Percentiles rank a stretch among this genome's conserved stretches.
Conservation (phyloP, 1,140 invertebrate genomes). For the Thaumatotibia leucotreta region DNA sequence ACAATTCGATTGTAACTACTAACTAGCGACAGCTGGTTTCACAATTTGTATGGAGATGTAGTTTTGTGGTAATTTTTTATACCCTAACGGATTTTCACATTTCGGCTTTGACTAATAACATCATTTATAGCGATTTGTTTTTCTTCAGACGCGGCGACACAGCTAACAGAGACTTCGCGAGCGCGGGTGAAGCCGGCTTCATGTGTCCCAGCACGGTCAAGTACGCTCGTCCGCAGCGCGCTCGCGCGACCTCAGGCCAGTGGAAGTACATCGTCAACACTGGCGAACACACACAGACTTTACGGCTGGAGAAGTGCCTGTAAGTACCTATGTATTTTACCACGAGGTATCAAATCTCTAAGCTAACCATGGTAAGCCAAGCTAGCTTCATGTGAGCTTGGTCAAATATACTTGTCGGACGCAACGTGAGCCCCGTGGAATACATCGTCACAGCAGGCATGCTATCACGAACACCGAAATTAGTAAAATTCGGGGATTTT, state of each 20-base stretch:
- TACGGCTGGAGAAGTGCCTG: conserved; percentile 90
- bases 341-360: no score
- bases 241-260: conserved; percentile 86
- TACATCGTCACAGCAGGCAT: conserved; percentile 93
- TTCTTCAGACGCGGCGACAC: conserved; percentile 77
- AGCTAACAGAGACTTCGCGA: conserved; percentile 52
- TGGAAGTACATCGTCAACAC: conserved; percentile 95
- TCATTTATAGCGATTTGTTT: conserved; percentile 8
- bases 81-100: neutral
- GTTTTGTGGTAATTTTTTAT: no score
- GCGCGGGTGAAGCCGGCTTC: conserved; percentile 81
- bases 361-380: no score
- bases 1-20: no score
- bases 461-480: no score
- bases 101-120: neutral
- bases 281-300: conserved; percentile 89
- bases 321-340: conserved; percentile 76
- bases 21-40: no score
- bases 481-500: no score
- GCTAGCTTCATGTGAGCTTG: neutral
- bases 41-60: no score
- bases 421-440: conserved; percentile 92
- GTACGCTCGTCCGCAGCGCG: conserved; percentile 88
- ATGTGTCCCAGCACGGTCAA: conserved; percentile 91
- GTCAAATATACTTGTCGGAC: no score